These are phyloP conservation scores for Ochotona curzoniae DNA, from an alignment of 2,113 vertebrate species.

Conservation along the genomic window DNA sequence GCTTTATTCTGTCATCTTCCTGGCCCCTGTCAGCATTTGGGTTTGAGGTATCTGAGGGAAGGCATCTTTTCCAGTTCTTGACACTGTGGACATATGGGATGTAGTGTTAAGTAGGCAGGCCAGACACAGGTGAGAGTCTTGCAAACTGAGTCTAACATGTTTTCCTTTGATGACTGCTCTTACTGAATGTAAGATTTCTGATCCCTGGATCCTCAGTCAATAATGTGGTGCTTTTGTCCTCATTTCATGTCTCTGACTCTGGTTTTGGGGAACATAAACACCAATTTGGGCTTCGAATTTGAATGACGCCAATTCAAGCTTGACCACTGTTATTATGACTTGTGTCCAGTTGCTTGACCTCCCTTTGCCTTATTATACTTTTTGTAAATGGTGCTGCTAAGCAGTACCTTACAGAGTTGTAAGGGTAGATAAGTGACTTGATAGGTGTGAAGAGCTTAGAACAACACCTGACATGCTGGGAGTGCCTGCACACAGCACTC, in stretches of 20 bases:
- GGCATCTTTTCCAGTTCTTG: background rate
- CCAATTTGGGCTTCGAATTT: background rate
- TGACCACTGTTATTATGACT: background rate
- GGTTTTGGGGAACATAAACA: background rate
- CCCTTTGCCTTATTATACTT: background rate
- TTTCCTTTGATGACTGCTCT: background rate
- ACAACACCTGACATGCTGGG: background rate
- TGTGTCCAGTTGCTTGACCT: background rate
- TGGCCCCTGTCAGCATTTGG: background rate
- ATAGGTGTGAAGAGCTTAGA: background rate
- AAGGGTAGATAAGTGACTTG: background rate
- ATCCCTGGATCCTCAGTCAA: background rate
- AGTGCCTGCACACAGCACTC: background rate
- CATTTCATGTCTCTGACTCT: background rate
- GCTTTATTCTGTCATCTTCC: background rate
- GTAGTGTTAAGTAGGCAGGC: background rate
- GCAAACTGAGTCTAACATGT: background rate
- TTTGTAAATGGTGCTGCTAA: background rate
- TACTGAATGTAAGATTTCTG: background rate
- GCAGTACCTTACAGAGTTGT: background rate
- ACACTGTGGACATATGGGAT: background rate
- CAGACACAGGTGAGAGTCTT: background rate
- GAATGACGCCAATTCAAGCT: background rate
- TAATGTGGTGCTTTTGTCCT: background rate
- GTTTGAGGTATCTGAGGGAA: background rate